Conservation (phyloP, 2,797 vertebrate genomes). For the Intellagama lesueurii region DNA sequence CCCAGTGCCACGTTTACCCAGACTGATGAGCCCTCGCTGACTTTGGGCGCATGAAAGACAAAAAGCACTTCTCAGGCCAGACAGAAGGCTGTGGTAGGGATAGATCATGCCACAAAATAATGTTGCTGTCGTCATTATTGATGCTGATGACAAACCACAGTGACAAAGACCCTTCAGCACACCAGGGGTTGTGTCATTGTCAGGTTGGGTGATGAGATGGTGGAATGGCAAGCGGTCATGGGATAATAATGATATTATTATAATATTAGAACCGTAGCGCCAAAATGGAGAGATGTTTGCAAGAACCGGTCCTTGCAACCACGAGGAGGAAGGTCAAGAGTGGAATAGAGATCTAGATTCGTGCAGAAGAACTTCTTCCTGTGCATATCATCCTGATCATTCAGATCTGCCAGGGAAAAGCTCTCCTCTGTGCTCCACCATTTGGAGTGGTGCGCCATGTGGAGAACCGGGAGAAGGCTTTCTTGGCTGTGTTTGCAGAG, state of each 20-base stretch:
- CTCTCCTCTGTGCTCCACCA: no score
- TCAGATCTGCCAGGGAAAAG: no score
- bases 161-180: background rate
- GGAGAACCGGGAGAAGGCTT: no score
- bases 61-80: background rate
- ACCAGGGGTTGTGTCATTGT: background rate
- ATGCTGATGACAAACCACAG: background rate
- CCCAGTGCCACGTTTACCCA: no score
- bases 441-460: no score
- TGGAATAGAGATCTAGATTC: background rate
- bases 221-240: background rate
- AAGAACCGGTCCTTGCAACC: no score
- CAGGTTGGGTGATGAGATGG: background rate
- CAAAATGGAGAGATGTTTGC: no score
- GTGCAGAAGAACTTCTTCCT: background rate
- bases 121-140: no score
- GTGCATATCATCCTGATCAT: no score
- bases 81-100: background rate
- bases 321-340: fast-evolving
- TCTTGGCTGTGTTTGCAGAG: no score
- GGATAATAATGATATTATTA: no score
- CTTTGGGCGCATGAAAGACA: background rate
- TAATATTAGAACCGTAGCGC: no score
- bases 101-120: background rate
- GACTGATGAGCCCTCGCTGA: background rate